Evolutionary conservation across 2,888 invertebrate species (phyloP).

Genomic region (Drosophila engyochracea): DNA sequence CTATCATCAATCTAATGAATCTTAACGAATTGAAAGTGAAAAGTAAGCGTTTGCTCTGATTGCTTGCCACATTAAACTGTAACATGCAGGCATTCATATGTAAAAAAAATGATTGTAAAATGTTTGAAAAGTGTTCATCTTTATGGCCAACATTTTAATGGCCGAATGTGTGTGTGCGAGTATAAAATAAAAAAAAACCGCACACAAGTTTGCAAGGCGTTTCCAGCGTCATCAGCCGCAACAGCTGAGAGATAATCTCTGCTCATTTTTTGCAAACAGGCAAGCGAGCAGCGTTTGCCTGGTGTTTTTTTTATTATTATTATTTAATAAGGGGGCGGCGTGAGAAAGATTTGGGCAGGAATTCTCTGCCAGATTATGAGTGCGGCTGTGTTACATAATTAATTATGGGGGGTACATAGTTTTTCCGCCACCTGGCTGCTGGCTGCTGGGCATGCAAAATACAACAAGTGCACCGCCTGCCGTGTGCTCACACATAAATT

Average conservation of each 20-base stretch:
- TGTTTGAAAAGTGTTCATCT: conserved; percentile 7
- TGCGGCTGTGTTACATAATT: conserved; percentile 72
- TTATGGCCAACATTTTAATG: conserved; percentile 43
- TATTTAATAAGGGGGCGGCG: conserved; percentile 72
- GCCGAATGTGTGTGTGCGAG: conserved; percentile 29
- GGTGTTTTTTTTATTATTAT: conserved; percentile 3
- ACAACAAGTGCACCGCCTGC: conserved; percentile 66
- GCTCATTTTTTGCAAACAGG: conserved; percentile 71
- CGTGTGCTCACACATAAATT: conserved; percentile 75
- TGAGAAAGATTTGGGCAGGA: conserved; percentile 60
- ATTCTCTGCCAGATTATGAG: conserved; percentile 24
- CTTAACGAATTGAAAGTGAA: conserved; percentile 38
- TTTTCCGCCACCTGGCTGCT: conserved; percentile 46
- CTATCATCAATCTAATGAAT: conserved; percentile 24
- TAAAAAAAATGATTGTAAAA: conserved; percentile 19
- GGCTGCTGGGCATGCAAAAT: conserved; percentile 58
- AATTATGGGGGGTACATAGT: conserved; percentile 59
- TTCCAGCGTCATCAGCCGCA: conserved; percentile 18
- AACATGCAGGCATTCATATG: not conserved
- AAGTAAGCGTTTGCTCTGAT: conserved; percentile 24
- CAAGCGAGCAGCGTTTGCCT: conserved; percentile 11
- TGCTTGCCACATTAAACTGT: conserved; percentile 6
- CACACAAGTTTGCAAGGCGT: conserved; percentile 28
- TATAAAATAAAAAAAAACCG: conserved; percentile 6
- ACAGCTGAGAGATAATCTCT: conserved; percentile 70